Evolutionary conservation across 2,113 vertebrate genomes (phyloP).

Genomic region (Bettongia penicillata): DNA sequence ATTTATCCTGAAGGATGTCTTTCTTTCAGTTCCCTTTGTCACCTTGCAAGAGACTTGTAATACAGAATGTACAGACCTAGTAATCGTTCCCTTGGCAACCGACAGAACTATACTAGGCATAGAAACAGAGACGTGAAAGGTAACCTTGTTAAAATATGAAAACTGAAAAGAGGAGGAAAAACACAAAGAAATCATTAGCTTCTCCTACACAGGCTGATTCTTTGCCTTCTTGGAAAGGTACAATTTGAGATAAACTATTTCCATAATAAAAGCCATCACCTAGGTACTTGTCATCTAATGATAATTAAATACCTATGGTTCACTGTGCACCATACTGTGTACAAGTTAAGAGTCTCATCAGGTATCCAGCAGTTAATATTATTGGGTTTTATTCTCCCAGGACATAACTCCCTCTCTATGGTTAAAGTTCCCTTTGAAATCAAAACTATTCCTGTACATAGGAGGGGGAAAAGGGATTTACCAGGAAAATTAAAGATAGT

Average conservation of each 20-base stretch:
- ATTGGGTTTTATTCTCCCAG: neutral
- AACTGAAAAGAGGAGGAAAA: neutral
- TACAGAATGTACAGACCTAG: neutral
- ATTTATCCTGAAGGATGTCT: neutral
- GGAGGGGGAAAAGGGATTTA: neutral
- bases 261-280: neutral
- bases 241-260: neutral
- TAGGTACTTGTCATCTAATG: neutral
- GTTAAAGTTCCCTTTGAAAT: neutral
- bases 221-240: slow-evolving; percentile 3
- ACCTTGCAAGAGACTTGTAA: neutral
- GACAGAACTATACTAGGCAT: neutral
- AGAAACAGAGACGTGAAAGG: neutral
- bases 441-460: neutral
- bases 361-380: neutral
- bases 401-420: neutral
- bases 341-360: neutral
- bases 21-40: rapidly evolving
- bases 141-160: neutral
- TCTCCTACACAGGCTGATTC: neutral
- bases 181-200: neutral
- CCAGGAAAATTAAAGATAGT: neutral
- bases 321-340: neutral
- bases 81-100: neutral
- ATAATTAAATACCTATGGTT: neutral